A percentile compares a stretch with the other conserved stretches of the same genome.
Conservation (phyloP, 1,140 invertebrate species). For the Heliothis virescens region DNA sequence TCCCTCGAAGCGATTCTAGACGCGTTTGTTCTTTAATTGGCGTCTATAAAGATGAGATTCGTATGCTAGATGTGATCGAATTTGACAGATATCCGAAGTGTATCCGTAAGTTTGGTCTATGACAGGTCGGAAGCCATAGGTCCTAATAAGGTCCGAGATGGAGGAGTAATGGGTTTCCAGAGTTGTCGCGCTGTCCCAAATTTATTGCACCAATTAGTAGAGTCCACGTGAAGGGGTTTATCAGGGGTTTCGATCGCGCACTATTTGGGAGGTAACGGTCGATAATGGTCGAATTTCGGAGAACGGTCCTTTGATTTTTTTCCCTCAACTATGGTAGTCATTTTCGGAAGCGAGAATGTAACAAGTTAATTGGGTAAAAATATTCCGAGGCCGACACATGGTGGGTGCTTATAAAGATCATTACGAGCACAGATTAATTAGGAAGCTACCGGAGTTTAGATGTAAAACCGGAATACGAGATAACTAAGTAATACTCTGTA, state of each 20-base stretch:
- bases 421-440: constrained; percentile 74
- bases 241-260: constrained; percentile 73
- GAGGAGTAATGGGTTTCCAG: constrained; percentile 57
- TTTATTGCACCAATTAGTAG: constrained; percentile 86
- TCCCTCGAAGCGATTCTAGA: constrained; percentile 64
- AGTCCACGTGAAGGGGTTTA: constrained; percentile 79
- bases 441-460: constrained; percentile 58
- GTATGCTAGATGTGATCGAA: constrained; percentile 58
- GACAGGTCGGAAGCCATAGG: constrained; percentile 55
- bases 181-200: constrained; percentile 74
- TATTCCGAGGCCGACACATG: constrained; percentile 72
- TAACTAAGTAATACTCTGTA: constrained; percentile 45
- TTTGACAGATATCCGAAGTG: constrained; percentile 68
- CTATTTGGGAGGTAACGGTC: constrained; percentile 84
- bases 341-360: constrained; percentile 84
- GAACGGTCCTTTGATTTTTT: constrained; percentile 73
- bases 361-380: constrained; percentile 84
- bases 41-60: constrained; percentile 70
- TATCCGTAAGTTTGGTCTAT: constrained; percentile 59
- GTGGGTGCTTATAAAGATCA: constrained; percentile 65
- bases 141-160: constrained; percentile 69
- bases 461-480: constrained; percentile 49
- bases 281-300: constrained; percentile 81
- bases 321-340: constrained; percentile 70
- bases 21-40: constrained; percentile 69